Conservation (phyloP, 2,888 invertebrate genomes). For the Athalia rosae region DNA sequence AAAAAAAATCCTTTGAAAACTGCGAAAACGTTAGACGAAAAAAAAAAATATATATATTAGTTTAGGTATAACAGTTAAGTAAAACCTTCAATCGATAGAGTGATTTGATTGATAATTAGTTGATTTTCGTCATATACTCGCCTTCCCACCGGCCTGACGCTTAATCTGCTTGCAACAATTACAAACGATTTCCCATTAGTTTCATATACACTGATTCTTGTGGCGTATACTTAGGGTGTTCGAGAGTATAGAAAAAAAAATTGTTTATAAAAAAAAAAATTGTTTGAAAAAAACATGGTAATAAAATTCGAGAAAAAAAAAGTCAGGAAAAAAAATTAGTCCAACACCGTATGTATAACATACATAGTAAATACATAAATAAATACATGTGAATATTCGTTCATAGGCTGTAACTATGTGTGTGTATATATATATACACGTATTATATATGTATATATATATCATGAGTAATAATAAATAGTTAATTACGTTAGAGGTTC, state of each 20-base stretch:
- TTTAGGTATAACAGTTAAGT: conserved; percentile 29
- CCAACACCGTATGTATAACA: too few relatives aligned
- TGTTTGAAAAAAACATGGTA: background rate
- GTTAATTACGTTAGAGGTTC: conserved; percentile 80
- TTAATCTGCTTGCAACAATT: conserved; percentile 69
- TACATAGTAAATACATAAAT: background rate
- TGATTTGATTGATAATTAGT: conserved; percentile 42
- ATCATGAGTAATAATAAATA: background rate
- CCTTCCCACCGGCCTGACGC: conserved; percentile 69
- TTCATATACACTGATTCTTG: background rate
- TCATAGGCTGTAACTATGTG: conserved; percentile 6
- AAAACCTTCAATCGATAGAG: conserved; percentile 27
- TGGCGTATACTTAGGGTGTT: conserved; percentile 1
- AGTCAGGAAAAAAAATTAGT: background rate
- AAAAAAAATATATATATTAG: background rate
- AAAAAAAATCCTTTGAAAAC: background rate
- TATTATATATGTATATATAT: background rate
- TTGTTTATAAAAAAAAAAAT: background rate
- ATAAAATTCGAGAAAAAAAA: conserved; percentile 5
- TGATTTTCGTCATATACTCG: conserved; percentile 67
- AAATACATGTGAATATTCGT: conserved; percentile 11
- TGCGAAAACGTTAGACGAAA: background rate
- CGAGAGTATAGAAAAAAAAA: background rate
- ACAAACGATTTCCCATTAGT: conserved; percentile 39
- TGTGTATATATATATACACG: background rate